A percentile compares a stretch with the other conserved stretches of the same genome.
Conservation (phyloP, 2,113 vertebrate species). For the Chloropsis hardwickii region DNA sequence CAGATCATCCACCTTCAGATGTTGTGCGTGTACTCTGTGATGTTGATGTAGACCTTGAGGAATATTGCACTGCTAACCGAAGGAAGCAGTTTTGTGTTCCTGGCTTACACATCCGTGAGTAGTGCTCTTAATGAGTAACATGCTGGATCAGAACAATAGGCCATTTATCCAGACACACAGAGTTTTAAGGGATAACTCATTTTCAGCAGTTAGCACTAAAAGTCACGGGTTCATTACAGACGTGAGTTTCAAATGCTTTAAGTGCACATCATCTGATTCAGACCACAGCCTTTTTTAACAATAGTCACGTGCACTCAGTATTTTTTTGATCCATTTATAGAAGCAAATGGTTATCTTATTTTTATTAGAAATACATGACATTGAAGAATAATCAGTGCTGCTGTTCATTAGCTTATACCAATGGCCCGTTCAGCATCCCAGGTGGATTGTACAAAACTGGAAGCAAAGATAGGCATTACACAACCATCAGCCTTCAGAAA, state of each 20-base stretch:
- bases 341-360: background rate
- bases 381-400: background rate
- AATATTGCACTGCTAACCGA: background rate
- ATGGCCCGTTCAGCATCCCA: background rate
- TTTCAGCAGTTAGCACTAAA: background rate
- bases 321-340: background rate
- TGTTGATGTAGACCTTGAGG: background rate
- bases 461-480: background rate
- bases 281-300: background rate
- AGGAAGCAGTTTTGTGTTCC: background rate
- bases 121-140: background rate
- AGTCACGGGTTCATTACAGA: background rate
- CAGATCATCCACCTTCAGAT: background rate
- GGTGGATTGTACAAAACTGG: background rate
- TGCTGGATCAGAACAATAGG: background rate
- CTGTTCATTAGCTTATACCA: background rate
- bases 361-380: background rate
- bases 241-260: background rate
- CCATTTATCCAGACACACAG: background rate
- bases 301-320: background rate
- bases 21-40: background rate
- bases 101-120: background rate
- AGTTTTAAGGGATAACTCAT: background rate
- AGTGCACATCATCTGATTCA: background rate
- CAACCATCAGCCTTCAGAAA: background rate